phyloP scores from a whole-genome alignment of 2,888 invertebrate species.

The Aromia moschata region DNA sequence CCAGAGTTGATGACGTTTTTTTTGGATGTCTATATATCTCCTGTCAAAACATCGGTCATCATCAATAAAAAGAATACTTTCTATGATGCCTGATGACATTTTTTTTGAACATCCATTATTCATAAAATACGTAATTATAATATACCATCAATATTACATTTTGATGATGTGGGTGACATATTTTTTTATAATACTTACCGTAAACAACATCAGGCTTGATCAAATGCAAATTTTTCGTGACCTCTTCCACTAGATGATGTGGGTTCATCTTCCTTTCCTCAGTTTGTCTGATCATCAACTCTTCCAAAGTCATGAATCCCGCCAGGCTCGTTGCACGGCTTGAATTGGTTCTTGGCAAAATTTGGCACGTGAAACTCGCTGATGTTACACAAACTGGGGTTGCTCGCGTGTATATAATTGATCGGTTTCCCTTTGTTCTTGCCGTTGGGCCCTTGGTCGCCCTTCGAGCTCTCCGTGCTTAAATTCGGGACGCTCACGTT shows the following conservation, averaged over 20 bases:
- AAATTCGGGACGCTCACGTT: conserved; percentile 59
- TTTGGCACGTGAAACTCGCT: conserved; percentile 59
- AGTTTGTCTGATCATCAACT: conserved; percentile 82
- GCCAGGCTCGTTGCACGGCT: conserved; percentile 68
- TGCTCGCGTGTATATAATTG: conserved; percentile 76
- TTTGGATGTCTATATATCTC: no score
- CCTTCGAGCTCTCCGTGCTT: conserved; percentile 43
- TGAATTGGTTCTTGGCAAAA: conserved; percentile 54
- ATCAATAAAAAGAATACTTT: no score
- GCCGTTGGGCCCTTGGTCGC: conserved; percentile 13
- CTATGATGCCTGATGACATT: no score
- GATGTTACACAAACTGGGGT: conserved; percentile 75
- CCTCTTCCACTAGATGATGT: conserved; percentile 53
- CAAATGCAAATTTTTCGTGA: conserved; percentile 54
- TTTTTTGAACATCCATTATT: no score
- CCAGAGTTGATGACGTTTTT: no score
- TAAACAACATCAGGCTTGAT: conserved; percentile 69
- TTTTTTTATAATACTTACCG: conserved; percentile 58
- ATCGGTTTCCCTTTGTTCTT: conserved; percentile 62
- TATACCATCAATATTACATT: background rate
- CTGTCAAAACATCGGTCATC: no score
- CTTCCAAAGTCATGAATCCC: conserved; percentile 79
- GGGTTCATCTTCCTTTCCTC: conserved; percentile 71
- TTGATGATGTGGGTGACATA: conserved; percentile 51
- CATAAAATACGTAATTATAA: no score